phyloP scores from a whole-genome alignment of 2,797 vertebrate genomes.

The Peromyscus eremicus region DNA sequence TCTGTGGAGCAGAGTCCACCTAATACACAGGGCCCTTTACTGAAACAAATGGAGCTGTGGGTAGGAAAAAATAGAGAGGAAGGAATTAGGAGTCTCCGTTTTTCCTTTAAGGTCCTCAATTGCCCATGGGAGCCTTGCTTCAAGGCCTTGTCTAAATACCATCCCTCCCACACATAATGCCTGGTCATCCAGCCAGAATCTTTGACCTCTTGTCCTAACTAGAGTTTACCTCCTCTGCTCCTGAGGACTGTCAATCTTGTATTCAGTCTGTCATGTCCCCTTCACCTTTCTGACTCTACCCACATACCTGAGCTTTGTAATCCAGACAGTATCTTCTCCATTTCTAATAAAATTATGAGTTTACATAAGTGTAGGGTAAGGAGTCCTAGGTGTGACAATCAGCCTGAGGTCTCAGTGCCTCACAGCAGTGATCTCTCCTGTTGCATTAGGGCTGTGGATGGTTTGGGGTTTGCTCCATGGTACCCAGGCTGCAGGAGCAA shows the following conservation, averaged over 20 bases:
- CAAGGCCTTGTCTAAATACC: not conserved
- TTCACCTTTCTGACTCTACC: not conserved
- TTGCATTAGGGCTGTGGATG: not conserved
- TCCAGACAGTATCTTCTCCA: not conserved
- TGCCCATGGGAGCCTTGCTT: not conserved
- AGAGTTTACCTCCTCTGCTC: not conserved
- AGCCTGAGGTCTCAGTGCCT: not conserved
- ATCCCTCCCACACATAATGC: not conserved
- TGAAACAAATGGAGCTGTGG: not conserved
- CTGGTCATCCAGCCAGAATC: not conserved
- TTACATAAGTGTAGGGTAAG: not conserved
- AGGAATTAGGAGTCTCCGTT: not conserved
- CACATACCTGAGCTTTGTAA: not conserved
- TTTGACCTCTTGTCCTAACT: not conserved
- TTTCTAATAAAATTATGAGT: not conserved
- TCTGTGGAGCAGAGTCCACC: not conserved
- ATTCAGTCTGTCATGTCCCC: not conserved
- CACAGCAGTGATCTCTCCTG: not conserved
- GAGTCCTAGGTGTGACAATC: not conserved
- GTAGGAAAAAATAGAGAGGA: not conserved
- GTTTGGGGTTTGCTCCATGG: not conserved
- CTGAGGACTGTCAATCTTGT: not conserved
- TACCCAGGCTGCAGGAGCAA: not conserved
- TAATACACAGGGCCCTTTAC: not conserved
- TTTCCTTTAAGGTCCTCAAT: not conserved